Evolutionary conservation across 2,113 vertebrate species (phyloP), one percentile per base, ranked within the genome.

Genomic region (Nothoprocta perdicaria): DNA sequence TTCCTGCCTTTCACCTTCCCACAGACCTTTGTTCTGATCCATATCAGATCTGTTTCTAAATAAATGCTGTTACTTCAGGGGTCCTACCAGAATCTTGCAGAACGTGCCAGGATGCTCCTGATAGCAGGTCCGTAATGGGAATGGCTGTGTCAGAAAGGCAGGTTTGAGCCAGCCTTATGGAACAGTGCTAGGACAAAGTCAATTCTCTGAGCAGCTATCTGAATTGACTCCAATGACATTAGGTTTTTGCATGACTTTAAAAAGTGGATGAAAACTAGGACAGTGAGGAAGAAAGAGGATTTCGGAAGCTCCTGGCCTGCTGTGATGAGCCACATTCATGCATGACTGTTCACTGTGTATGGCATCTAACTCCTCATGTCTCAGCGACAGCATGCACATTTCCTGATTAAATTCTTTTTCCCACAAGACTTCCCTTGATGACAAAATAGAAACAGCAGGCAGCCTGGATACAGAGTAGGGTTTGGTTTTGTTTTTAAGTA

Each of bases 331-430:
- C 33, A 13, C 7, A 15, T 60, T n/a, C 57, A 17, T 1, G 7
- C 43, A 31, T 12, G 27, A 14, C 52, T 8, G 14, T 12, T 66
- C 26, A 31, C 41, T 2, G 6, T 48, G 15, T 8, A 12, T 41
- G 18, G 6, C 27, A 18, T 0, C 0, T 12, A 24, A 22, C 46
- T 55, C 63, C 3, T 6, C 0, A 2, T 5, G 12, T 40, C 76
- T 71, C 57, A 52, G n/a, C 15, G 27, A 45, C 0, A 52, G 21
- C 55, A 40, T 40, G 50, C 33, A 38, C 31, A 4, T n/a, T 57
- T 43, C 46, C 26, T 57, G 18, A 62, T 53, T 24, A 33, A 81
- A 24, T 55, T 52, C 3, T 43, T 27, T 41, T 72, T 48, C 46
- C 62, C 10, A 7, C 15, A 10, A n/a, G 52, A 24, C 41, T 53